Evolutionary conservation across 2,113 vertebrate genomes (phyloP).

Genomic region (Lophius piscatorius): DNA sequence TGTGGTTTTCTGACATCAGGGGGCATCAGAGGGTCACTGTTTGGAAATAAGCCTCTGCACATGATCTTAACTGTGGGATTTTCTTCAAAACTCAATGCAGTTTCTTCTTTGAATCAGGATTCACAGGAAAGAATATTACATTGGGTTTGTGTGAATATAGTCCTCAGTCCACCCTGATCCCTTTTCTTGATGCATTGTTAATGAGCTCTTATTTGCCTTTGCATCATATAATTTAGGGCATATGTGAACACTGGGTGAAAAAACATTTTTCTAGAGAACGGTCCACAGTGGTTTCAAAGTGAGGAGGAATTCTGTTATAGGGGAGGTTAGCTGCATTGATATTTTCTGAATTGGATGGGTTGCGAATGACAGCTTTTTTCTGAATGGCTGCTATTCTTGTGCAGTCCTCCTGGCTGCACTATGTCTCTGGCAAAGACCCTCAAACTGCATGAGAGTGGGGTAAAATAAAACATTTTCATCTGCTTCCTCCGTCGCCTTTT

Average conservation of each 20-base stretch:
- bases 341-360: neutral
- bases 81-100: slow-evolving; percentile 41
- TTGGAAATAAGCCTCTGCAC: slow-evolving; percentile 43
- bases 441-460: neutral
- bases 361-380: slow-evolving; percentile 11
- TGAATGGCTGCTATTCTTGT: slow-evolving; percentile 23
- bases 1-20: slow-evolving; percentile 38
- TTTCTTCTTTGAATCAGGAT: slow-evolving; percentile 54
- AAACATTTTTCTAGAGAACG: neutral
- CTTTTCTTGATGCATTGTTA: slow-evolving; percentile 29
- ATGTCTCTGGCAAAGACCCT: slow-evolving; percentile 20
- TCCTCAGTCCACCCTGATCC: slow-evolving; percentile 5
- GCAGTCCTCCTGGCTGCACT: slow-evolving; percentile 53
- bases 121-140: slow-evolving; percentile 52
- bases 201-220: slow-evolving; percentile 36
- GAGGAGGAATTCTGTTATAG: neutral
- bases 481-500: neutral
- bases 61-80: slow-evolving; percentile 63
- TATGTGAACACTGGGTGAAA: neutral
- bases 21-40: slow-evolving; percentile 43
- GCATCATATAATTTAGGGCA: slow-evolving; percentile 1
- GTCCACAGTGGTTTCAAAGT: neutral
- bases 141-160: slow-evolving; percentile 29
- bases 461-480: neutral
- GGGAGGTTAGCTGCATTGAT: neutral